Conservation (phyloP, 2,113 vertebrate genomes). For the Rhombomys opimus region DNA sequence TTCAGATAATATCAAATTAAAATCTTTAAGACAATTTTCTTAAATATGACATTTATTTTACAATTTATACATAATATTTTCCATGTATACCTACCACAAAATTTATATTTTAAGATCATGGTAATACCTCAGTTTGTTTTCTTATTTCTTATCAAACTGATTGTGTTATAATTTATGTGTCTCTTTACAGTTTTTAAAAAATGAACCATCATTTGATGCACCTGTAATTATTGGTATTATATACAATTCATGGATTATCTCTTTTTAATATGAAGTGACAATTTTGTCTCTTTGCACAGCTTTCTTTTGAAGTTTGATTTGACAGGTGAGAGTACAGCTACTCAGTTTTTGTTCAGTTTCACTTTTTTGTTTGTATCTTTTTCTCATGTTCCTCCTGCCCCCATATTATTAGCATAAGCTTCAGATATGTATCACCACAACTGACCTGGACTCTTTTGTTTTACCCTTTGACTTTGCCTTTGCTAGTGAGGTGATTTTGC, state of each 20-base stretch:
- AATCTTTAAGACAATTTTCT: not conserved
- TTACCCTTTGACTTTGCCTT: not conserved
- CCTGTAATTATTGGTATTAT: not conserved
- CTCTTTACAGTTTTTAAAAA: not conserved
- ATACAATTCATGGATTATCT: not conserved
- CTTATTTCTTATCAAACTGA: not conserved
- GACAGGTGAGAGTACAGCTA: not conserved
- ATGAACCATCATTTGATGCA: not conserved
- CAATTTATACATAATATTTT: not conserved
- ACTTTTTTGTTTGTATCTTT: not conserved
- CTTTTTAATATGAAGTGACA: not conserved
- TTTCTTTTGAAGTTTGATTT: not conserved
- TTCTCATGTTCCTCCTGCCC: not conserved
- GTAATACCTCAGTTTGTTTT: not conserved
- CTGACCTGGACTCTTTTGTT: not conserved
- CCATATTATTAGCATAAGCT: not conserved
- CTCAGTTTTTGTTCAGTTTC: not conserved
- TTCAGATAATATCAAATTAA: conserved; percentile 21
- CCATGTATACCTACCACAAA: not conserved
- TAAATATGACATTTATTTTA: too few species aligned
- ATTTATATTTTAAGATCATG: conserved; percentile 12
- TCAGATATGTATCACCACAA: too few species aligned
- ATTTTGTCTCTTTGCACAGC: not conserved
- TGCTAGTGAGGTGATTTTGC: not conserved
- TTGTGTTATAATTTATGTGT: not conserved